Conservation (phyloP, 1,140 invertebrate species). For the Brachystomella parvula region DNA sequence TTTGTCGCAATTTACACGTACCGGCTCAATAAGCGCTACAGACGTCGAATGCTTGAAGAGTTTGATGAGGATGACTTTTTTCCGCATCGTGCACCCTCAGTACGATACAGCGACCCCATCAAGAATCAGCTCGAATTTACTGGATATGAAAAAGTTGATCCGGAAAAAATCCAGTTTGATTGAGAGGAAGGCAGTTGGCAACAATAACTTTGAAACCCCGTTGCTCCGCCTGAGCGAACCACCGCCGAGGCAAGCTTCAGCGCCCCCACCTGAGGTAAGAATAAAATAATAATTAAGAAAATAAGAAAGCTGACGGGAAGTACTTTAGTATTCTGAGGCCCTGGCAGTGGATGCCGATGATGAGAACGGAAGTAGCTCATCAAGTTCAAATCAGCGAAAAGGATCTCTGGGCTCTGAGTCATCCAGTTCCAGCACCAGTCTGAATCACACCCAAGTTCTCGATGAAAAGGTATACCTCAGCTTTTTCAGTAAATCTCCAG, state of each 20-base stretch:
- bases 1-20: slow-evolving; percentile 39
- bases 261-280: background rate
- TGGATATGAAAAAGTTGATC: slow-evolving; percentile 17
- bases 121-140: slow-evolving; percentile 16
- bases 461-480: slow-evolving; percentile 36
- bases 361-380: slow-evolving; percentile 25
- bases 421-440: background rate
- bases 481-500: slow-evolving; percentile 28
- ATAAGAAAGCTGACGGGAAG: background rate
- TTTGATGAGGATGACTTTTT: slow-evolving; percentile 40
- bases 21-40: slow-evolving; percentile 40
- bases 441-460: slow-evolving; percentile 28
- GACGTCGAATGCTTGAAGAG: slow-evolving; percentile 35
- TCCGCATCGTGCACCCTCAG: slow-evolving; percentile 42
- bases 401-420: slow-evolving; percentile 17
- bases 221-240: background rate
- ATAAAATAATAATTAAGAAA: background rate
- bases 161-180: slow-evolving; percentile 12
- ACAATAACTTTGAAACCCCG: slow-evolving; percentile 5
- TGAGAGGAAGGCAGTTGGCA: background rate
- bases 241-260: background rate
- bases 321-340: background rate
- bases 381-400: slow-evolving; percentile 18
- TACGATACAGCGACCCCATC: slow-evolving; percentile 19
- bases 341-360: slow-evolving; percentile 18